phyloP scores from a whole-genome alignment of 2,888 invertebrate species.

The Machimus atricapillus region DNA sequence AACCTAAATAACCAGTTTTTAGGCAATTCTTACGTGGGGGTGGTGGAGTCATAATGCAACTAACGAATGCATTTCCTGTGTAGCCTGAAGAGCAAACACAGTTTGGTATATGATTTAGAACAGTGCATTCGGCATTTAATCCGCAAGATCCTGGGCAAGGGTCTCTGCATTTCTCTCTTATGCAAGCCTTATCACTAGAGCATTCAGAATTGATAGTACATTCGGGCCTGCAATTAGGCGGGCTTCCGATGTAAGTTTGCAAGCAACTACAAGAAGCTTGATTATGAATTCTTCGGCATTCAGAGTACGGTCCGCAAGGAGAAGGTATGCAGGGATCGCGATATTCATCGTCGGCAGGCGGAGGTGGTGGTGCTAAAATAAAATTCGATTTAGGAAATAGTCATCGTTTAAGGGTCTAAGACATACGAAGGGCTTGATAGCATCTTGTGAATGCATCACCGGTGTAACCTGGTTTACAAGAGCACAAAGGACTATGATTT shows the following conservation, averaged over 20 bases:
- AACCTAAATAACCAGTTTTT: not conserved
- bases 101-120: slow-evolving; percentile 76
- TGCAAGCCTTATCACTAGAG: slow-evolving; percentile 76
- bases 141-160: slow-evolving; percentile 84
- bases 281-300: slow-evolving; percentile 69
- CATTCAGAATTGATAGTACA: slow-evolving; percentile 79
- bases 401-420: not conserved
- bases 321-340: slow-evolving; percentile 70
- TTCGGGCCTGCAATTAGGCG: slow-evolving; percentile 75
- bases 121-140: slow-evolving; percentile 69
- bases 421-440: slow-evolving; percentile 61
- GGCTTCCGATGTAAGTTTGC: slow-evolving; percentile 72
- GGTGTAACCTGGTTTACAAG: slow-evolving; percentile 70
- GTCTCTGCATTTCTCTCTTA: slow-evolving; percentile 77
- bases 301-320: slow-evolving; percentile 74
- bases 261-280: slow-evolving; percentile 73
- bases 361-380: slow-evolving; percentile 52
- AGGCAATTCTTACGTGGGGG: slow-evolving; percentile 55
- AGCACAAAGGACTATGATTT: slow-evolving; percentile 75
- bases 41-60: slow-evolving; percentile 65
- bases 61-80: slow-evolving; percentile 76
- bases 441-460: slow-evolving; percentile 76
- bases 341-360: slow-evolving; percentile 52
- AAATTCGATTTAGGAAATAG: not conserved
- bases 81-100: slow-evolving; percentile 76